phyloP scores from a whole-genome alignment of 2,113 vertebrate genomes.

The Scortum barcoo region DNA sequence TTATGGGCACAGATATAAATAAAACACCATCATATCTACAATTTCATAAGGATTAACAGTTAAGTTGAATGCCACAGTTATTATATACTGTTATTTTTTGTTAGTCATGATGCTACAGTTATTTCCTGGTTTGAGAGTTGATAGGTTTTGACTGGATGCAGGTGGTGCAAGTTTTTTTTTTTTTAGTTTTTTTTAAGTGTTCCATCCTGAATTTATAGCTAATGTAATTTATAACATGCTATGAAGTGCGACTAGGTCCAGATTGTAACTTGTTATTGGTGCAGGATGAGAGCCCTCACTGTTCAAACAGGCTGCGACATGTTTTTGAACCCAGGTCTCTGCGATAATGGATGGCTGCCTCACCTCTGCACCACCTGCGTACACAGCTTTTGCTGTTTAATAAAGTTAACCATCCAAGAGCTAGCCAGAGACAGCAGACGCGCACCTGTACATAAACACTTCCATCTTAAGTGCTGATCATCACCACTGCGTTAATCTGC shows the following conservation, averaged over 20 bases:
- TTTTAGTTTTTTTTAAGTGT: not conserved
- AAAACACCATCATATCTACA: not conserved
- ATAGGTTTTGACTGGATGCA: not conserved
- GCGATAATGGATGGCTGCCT: not conserved
- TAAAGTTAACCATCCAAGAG: constrained; percentile 21
- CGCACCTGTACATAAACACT: not conserved
- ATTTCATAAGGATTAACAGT: not conserved
- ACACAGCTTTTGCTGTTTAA: constrained; percentile 13
- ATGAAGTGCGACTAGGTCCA: not conserved
- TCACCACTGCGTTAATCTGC: constrained; percentile 5
- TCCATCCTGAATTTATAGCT: not conserved
- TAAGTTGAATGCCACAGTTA: not conserved
- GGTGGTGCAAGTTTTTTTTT: not conserved
- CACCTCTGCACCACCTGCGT: constrained; percentile 2
- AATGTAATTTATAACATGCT: not conserved
- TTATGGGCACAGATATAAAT: not conserved
- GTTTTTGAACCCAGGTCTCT: not conserved
- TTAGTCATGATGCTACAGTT: not conserved
- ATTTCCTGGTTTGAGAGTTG: not conserved
- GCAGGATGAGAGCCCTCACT: not conserved
- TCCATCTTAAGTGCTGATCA: constrained; percentile 25
- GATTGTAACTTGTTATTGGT: not conserved
- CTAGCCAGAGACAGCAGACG: constrained; percentile 4
- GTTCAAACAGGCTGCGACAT: not conserved
- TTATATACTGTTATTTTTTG: too few relatives aligned